Evolutionary conservation across 1,140 invertebrate species (phyloP), one percentile per base, ranked within the genome.

Genomic region (Drosophila murphyi): DNA sequence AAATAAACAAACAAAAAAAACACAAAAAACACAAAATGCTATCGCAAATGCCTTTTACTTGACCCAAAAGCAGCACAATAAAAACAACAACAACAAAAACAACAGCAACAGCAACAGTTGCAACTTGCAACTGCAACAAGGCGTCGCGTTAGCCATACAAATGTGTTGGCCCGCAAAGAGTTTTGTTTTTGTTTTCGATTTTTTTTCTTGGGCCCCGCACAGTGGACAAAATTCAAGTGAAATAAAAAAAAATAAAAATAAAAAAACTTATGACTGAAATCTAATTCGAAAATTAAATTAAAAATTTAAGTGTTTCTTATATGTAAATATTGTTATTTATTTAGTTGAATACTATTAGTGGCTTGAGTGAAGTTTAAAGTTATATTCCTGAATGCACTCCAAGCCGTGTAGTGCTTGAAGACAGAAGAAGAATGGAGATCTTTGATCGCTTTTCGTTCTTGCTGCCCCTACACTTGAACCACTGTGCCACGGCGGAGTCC

Each of bases 1-100:
- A 62, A 60, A 12, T 28, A 51, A 65, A 62, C 31, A 60, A 48
- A 69, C 29, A 3, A 50, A 51, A 51, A 52, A 63, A 39, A 39
- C 10, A 8, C 20, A 31, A 34, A 35, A 50, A 62, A 62, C 62
- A 45, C 54, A 43, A 76, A 87, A 82, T 83, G 73, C 80, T 83
- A 77, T 80, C 63, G 76, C 73, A 71, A 88, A 57, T 83, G 83
- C 83, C 83, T 87, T 83, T 87, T 87, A 87, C 83, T 88, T 87
- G 83, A 87, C 83, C 83, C 83, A 87, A 88, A 88, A 87, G 76
- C 57, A 72, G 72, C 74, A 45, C 78, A 74, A 50, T 56, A 8
- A 37, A 62, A 57, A 28, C 56, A 60, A 50, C 54, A 45, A 28
- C 48, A 50, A 32, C 51, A 73, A 10, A 12, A 12, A 28, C 48